Percentiles rank a stretch among this genome's conserved stretches.
These are phyloP conservation scores for Sinocyclocheilus anshuiensis DNA, from an alignment of 2,113 vertebrate genomes.

Conservation along the genomic window DNA sequence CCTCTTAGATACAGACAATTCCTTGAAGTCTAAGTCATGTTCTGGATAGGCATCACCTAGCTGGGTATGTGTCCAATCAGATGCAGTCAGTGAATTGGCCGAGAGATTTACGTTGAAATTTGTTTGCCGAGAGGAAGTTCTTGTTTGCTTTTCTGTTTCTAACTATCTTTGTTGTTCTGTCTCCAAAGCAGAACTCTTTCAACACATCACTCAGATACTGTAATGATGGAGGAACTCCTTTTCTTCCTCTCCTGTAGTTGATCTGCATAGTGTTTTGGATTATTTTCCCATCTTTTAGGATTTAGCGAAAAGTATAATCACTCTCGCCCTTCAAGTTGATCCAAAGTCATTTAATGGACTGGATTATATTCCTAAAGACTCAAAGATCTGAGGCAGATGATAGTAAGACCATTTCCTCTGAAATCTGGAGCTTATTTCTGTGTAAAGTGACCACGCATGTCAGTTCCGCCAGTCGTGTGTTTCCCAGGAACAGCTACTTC, in stretches of 20 bases:
- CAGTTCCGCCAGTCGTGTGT: background rate
- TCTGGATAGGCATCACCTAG: slow-evolving; percentile 19
- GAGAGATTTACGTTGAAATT: background rate
- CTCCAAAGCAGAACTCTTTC: slow-evolving; percentile 35
- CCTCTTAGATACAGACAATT: slow-evolving; percentile 37
- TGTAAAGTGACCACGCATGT: background rate
- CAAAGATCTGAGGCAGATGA: background rate
- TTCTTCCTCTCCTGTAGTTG: background rate
- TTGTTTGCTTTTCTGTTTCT: slow-evolving; percentile 32
- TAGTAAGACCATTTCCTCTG: background rate
- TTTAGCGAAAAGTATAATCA: slow-evolving; percentile 22
- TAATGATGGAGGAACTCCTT: background rate
- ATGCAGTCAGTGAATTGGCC: slow-evolving; percentile 11
- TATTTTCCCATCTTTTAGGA: slow-evolving; percentile 20
- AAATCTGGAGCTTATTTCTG: slow-evolving; percentile 18
- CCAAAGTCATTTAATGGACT: background rate
- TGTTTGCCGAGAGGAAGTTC: slow-evolving; percentile 4
- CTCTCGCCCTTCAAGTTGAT: background rate
- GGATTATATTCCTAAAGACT: slow-evolving; percentile 17
- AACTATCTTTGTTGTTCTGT: slow-evolving; percentile 37
- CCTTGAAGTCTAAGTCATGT: background rate
- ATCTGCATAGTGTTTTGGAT: slow-evolving; percentile 30
- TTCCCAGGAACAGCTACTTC: slow-evolving; percentile 21
- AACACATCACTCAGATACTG: slow-evolving; percentile 18
- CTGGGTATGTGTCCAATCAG: slow-evolving; percentile 16